Evolutionary conservation across 2,113 vertebrate species (phyloP).

Genomic region (Thalassarche chlororhynchos): DNA sequence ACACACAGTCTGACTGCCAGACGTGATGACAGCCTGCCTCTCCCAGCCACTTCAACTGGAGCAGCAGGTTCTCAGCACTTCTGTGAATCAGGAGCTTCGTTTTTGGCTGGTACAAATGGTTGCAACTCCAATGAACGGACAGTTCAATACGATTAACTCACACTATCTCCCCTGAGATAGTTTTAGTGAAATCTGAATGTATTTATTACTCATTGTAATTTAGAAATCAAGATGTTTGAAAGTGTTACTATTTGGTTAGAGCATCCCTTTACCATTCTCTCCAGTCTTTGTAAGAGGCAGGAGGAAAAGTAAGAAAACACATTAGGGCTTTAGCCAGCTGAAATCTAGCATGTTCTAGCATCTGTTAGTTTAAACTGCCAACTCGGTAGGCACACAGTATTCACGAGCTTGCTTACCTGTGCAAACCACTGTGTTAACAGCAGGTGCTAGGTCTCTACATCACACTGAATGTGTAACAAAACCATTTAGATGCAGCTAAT

Average conservation of each 20-base stretch:
- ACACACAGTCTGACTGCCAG: not conserved
- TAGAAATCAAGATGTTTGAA: not conserved
- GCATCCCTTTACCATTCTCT: not conserved
- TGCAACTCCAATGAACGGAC: not conserved
- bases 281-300: not conserved
- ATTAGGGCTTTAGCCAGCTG: not conserved
- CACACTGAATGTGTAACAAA: not conserved
- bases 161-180: not conserved
- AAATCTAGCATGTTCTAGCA: not conserved
- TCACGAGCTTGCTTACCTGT: slow-evolving; percentile 33
- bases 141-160: not conserved
- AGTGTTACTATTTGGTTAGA: not conserved
- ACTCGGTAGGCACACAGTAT: not conserved
- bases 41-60: slow-evolving; percentile 61
- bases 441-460: slow-evolving; percentile 9
- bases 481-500: not conserved
- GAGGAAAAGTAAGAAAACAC: not conserved
- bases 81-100: not conserved
- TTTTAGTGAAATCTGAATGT: not conserved
- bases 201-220: not conserved
- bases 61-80: slow-evolving; percentile 63
- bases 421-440: slow-evolving; percentile 4
- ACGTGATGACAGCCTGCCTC: slow-evolving; percentile 53
- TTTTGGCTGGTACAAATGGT: not conserved
- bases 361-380: not conserved